Percentiles rank a stretch among this genome's conserved stretches.
Conservation (phyloP, 2,113 vertebrate genomes). For the Macquaria ambigua region DNA sequence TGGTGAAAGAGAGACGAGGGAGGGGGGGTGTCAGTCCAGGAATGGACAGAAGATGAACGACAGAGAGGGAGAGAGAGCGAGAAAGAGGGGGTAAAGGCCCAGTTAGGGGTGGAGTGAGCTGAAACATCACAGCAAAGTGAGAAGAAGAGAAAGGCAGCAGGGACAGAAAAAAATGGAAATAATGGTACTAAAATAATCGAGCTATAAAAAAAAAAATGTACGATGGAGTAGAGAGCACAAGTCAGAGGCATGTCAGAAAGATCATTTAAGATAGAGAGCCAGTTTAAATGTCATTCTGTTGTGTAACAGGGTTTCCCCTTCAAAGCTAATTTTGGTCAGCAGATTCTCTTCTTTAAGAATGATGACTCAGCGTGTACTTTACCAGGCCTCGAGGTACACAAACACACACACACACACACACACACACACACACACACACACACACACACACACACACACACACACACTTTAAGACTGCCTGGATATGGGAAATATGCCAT, state of each 20-base stretch:
- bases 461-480: neutral
- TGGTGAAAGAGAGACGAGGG: conserved; percentile 79
- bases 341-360: conserved; percentile 46
- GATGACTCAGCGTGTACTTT: conserved; percentile 51
- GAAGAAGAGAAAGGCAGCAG: conserved; percentile 5
- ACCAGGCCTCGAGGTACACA: conserved; percentile 3
- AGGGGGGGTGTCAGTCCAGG: conserved; percentile 53
- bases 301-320: conserved; percentile 53
- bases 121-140: conserved; percentile 36
- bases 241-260: neutral
- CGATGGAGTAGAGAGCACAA: neutral
- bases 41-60: conserved; percentile 63
- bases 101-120: conserved; percentile 26
- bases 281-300: conserved; percentile 52
- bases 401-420: conserved; percentile 34
- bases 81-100: conserved; percentile 15
- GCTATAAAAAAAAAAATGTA: neutral
- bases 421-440: neutral
- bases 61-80: conserved; percentile 25
- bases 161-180: neutral
- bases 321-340: conserved; percentile 62
- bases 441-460: conserved; percentile 5
- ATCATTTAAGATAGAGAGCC: conserved; percentile 20
- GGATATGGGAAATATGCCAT: neutral
- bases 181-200: neutral